Conservation (phyloP, 2,113 vertebrate species). For the Gymnorhina tibicen region DNA sequence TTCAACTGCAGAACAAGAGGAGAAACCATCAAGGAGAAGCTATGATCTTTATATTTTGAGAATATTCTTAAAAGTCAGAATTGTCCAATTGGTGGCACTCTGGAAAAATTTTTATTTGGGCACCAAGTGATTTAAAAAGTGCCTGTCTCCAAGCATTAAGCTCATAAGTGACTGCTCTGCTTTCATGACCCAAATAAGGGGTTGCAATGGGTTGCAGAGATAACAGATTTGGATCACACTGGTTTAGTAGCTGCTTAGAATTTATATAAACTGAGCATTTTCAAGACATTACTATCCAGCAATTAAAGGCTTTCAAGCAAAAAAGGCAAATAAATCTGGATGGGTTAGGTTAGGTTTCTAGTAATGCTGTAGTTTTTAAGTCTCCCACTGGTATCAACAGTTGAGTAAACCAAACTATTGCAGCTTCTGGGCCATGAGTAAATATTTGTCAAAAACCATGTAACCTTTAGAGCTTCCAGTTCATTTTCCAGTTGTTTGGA, state of each 20-base stretch:
- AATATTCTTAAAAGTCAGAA: not conserved
- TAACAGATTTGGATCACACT: not conserved
- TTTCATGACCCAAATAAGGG: not conserved
- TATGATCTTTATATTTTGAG: not conserved
- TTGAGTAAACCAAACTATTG: not conserved
- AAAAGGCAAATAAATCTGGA: not conserved
- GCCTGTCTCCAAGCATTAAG: not conserved
- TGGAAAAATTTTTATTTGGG: not conserved
- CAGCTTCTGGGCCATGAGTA: not conserved
- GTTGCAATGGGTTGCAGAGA: not conserved
- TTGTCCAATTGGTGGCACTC: not conserved
- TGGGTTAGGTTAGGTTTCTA: not conserved
- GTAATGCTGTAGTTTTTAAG: not conserved
- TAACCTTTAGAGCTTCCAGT: slow-evolving; percentile 90
- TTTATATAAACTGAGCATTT: not conserved
- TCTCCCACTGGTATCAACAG: not conserved
- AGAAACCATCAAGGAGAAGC: not conserved
- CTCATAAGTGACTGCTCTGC: not conserved
- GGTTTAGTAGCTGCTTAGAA: not conserved
- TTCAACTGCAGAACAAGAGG: slow-evolving; percentile 69
- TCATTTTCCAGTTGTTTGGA: slow-evolving; percentile 91
- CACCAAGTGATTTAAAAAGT: not conserved
- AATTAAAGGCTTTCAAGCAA: not conserved
- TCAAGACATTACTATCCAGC: not conserved
- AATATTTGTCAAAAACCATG: not conserved